Conservation (phyloP, 1,140 invertebrate genomes). For the Drosophila setifemur region DNA sequence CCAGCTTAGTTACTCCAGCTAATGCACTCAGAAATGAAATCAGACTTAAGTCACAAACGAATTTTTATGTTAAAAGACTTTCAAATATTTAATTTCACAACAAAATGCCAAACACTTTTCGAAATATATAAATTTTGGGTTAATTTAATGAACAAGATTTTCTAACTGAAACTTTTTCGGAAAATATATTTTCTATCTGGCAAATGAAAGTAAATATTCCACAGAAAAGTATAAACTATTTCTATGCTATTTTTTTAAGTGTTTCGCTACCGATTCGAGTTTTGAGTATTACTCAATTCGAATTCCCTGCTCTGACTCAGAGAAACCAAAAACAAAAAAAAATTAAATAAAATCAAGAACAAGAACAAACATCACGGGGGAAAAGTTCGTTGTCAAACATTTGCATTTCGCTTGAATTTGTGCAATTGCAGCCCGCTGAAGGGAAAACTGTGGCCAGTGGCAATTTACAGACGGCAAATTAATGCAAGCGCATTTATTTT, state of each 20-base stretch:
- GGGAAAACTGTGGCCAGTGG: conserved; percentile 55
- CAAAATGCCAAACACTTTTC: too few relatives aligned
- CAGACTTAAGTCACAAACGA: not conserved
- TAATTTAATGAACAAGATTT: too few relatives aligned
- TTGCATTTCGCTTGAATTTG: conserved; percentile 79
- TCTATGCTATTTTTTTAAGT: not conserved
- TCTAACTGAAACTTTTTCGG: too few relatives aligned
- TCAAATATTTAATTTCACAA: too few relatives aligned
- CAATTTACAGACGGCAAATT: conserved; percentile 77
- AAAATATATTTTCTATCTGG: too few relatives aligned
- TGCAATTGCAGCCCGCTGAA: conserved; percentile 58
- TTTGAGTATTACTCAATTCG: conserved; percentile 50
- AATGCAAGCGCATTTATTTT: conserved; percentile 78
- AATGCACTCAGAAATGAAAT: not conserved
- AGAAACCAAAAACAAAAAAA: conserved; percentile 22
- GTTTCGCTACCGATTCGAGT: too few relatives aligned
- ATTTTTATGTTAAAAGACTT: too few relatives aligned
- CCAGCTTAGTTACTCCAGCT: not conserved
- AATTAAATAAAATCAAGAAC: conserved; percentile 14
- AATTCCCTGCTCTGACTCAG: conserved; percentile 53
- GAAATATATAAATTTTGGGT: too few relatives aligned
- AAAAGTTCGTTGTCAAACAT: conserved; percentile 78
- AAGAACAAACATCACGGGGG: conserved; percentile 31
- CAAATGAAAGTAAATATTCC: too few relatives aligned
- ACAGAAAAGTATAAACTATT: too few relatives aligned